These are phyloP conservation scores for Nyctereutes procyonoides DNA, from an alignment of 2,113 vertebrate genomes.

Conservation along the genomic window DNA sequence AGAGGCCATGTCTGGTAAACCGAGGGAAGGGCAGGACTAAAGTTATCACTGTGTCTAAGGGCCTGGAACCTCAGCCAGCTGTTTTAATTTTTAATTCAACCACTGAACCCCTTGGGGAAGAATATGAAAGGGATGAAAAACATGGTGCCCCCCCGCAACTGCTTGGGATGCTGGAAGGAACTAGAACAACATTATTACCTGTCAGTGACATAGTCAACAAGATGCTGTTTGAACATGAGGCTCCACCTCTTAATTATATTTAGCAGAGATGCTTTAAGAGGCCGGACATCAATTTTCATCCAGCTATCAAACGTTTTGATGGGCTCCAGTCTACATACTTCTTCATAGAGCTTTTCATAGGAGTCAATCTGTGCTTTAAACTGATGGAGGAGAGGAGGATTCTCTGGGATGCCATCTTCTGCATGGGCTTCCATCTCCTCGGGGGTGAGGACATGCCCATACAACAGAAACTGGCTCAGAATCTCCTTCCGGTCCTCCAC, in stretches of 20 bases:
- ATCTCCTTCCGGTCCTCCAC: constrained; percentile 91
- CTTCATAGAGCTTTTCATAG: constrained; percentile 92
- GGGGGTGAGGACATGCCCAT: constrained; percentile 85
- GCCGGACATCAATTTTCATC: constrained; percentile 91
- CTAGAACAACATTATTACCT: constrained; percentile 85
- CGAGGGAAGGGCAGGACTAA: neutral
- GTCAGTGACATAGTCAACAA: constrained; percentile 92
- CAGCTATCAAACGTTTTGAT: constrained; percentile 89
- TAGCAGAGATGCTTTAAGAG: constrained; percentile 91
- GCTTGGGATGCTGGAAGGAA: neutral
- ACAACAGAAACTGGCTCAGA: constrained; percentile 91
- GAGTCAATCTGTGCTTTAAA: constrained; percentile 92
- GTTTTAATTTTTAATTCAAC: constrained; percentile 15
- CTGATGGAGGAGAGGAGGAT: constrained; percentile 87
- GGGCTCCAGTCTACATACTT: constrained; percentile 88
- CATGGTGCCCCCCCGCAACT: fast-evolving
- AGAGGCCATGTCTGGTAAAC: neutral
- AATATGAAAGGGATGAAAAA: neutral
- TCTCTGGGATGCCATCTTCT: constrained; percentile 86
- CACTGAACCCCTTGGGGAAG: neutral
- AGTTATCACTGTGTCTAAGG: neutral
- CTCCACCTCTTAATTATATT: constrained; percentile 95
- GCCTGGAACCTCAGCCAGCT: neutral
- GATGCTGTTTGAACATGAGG: constrained; percentile 96
- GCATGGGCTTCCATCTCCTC: constrained; percentile 86